Percentiles rank a stretch among this genome's conserved stretches.
Conservation (phyloP, 2,888 invertebrate genomes). For the Melanostoma scalare region DNA sequence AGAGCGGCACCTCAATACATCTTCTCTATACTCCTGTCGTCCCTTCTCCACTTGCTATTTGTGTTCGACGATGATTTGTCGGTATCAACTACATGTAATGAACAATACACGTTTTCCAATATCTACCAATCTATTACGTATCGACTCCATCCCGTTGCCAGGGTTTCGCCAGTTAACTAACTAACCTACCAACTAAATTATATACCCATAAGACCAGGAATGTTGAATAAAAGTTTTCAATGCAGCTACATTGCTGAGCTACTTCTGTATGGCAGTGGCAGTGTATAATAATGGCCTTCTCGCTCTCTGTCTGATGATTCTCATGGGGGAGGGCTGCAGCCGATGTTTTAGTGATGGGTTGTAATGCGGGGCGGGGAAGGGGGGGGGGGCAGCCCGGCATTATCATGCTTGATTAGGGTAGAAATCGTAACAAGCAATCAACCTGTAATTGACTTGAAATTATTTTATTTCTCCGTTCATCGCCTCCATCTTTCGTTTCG, state of each 20-base stretch:
- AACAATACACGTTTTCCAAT: not conserved
- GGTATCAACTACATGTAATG: not conserved
- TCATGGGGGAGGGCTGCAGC: slow-evolving; percentile 4
- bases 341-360: slow-evolving; percentile 8
- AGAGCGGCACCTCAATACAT: not conserved
- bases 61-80: slow-evolving; percentile 10
- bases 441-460: slow-evolving; percentile 65
- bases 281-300: slow-evolving; percentile 6
- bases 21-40: not conserved
- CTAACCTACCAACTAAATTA: slow-evolving; percentile 60
- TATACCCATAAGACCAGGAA: slow-evolving; percentile 47
- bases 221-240: slow-evolving; percentile 54
- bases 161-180: slow-evolving; percentile 41
- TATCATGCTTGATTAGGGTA: slow-evolving; percentile 67
- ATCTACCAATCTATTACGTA: slow-evolving; percentile 11
- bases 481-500: slow-evolving; percentile 34
- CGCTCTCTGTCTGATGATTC: slow-evolving; percentile 1
- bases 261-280: not conserved
- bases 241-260: slow-evolving; percentile 29
- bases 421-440: slow-evolving; percentile 65
- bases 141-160: slow-evolving; percentile 5
- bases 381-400: slow-evolving; percentile 10
- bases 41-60: slow-evolving; percentile 7
- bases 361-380: not conserved
- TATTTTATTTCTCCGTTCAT: slow-evolving; percentile 58